phyloP scores from a whole-genome alignment of 2,113 vertebrate genomes.

The Pedetes capensis region DNA sequence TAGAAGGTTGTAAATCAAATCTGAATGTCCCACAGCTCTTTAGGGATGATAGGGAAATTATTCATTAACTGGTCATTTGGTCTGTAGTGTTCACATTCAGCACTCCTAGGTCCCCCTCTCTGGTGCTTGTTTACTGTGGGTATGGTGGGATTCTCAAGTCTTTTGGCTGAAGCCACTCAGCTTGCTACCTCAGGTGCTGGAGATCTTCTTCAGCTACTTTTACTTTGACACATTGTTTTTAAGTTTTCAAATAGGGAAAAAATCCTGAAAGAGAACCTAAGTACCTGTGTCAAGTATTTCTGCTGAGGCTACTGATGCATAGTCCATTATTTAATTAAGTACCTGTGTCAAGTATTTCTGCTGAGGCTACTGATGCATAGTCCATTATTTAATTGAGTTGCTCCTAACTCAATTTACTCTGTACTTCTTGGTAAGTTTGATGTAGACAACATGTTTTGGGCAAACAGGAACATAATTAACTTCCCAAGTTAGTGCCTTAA shows the following conservation, averaged over 20 bases:
- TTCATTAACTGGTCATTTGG: background rate
- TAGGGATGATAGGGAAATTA: background rate
- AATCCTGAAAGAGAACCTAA: background rate
- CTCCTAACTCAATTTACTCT: background rate
- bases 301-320: background rate
- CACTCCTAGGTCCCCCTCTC: fast-evolving
- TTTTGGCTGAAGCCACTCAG: background rate
- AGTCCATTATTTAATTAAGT: background rate
- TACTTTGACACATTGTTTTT: background rate
- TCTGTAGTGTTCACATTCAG: background rate
- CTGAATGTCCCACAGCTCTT: background rate
- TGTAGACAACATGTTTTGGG: background rate
- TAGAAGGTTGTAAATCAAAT: background rate
- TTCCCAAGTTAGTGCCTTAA: background rate
- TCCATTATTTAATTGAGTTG: background rate
- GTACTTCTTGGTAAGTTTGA: background rate
- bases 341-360: background rate
- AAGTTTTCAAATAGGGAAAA: background rate
- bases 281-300: background rate
- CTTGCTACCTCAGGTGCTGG: background rate
- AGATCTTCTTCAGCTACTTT: background rate
- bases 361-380: too few species aligned
- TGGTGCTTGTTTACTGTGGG: background rate
- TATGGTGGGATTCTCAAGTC: background rate
- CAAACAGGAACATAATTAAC: background rate